Conservation (phyloP, 1,140 invertebrate genomes). For the Drosophila repleta region DNA sequence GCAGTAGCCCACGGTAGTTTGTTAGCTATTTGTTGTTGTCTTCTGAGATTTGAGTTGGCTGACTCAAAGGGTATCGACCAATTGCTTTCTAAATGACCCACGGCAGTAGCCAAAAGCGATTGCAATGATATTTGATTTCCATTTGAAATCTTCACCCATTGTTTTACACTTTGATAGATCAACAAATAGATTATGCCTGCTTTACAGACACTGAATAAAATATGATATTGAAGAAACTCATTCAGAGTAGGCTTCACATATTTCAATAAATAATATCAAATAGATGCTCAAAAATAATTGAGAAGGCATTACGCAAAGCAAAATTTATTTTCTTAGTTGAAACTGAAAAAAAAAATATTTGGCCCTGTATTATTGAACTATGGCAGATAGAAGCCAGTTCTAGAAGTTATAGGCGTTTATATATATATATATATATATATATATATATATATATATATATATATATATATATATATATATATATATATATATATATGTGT, state of each 20-base stretch:
- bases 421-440: no score
- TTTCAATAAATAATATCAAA: no score
- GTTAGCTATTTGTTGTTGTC: slow-evolving; percentile 25
- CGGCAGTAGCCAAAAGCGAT: slow-evolving; percentile 30
- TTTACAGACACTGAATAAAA: not conserved
- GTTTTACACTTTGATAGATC: slow-evolving; percentile 6
- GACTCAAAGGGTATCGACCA: slow-evolving; percentile 61
- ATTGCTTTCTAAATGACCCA: slow-evolving; percentile 79
- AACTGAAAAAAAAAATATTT: no score
- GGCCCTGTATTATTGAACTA: no score
- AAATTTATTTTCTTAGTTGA: no score
- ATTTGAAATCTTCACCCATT: slow-evolving; percentile 55
- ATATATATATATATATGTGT: no score
- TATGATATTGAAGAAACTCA: not conserved
- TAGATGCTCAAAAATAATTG: no score
- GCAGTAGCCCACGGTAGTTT: slow-evolving; percentile 79
- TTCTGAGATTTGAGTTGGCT: slow-evolving; percentile 37
- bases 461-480: no score
- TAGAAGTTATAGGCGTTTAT: no score
- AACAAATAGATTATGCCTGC: not conserved
- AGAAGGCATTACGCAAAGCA: no score
- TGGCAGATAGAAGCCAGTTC: no score
- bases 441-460: no score
- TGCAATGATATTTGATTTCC: slow-evolving; percentile 77
- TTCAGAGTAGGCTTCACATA: not conserved